Evolutionary conservation across 2,888 invertebrate genomes (phyloP), one percentile per base, ranked within the genome.

Genomic region (Thysanoteuthis rhombus): DNA sequence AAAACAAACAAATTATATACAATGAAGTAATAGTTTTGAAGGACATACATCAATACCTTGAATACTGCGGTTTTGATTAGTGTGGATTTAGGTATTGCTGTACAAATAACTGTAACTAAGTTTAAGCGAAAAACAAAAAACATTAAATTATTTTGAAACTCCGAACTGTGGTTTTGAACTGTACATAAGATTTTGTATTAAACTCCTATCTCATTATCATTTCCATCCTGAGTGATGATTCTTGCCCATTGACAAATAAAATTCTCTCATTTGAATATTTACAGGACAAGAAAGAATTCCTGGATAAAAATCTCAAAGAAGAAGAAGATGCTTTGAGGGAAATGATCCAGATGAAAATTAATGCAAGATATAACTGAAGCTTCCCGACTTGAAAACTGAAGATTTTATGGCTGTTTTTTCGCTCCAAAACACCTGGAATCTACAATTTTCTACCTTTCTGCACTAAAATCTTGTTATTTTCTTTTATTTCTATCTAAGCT

Each of bases 251-350:
- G 75, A 75, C 5, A 16, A 32, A 58, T 4, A 58, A n/a, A n/a
- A 36, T 75, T 75, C 12, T 75, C n/a, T 75, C n/a, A n/a, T n/a
- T 75, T n/a, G n/a, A 19, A 75, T 75, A 75, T 75, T 75, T 75
- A 32, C 92, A 92, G 92, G 92, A 92, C 5, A 92, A 40, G 40
- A 92, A n/a, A 45, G 45, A 40, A 45, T 92, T 45, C 40, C 45
- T 92, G 40, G 92, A 92, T 32, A 92, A 32, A 6, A 45, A 40
- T 40, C n/a, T 92, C 42, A 32, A 32, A 42, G 92, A 92, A 39
- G 92, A 92, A 45, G 92, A 92, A 92, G 45, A n/a, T 16, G n/a
- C n/a, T 42, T 45, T 92, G 5, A 92, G 42, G 32, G 92, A 92
- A 92, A 92, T 92, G 92, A 45, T 92, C 19, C n/a, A 45, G 32